Evolutionary conservation across 2,888 invertebrate genomes (phyloP), one percentile per base, ranked within the genome.

Genomic region (Temnothorax ravouxi): DNA sequence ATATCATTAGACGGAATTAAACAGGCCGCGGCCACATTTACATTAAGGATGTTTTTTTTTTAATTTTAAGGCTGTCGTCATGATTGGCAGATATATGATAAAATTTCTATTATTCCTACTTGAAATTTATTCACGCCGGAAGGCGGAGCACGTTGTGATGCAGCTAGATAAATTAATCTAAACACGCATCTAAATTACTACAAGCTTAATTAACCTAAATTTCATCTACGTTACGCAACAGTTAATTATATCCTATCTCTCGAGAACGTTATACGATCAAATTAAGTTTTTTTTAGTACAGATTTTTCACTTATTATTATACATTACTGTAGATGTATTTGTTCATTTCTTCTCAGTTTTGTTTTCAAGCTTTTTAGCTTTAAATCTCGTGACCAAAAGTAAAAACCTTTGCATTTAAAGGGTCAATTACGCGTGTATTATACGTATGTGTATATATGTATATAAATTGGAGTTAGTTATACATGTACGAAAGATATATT

Each of bases 141-240:
- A 54, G 3, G 25, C 44, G 54, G 25, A 25, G 18, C 47, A 66
- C 41, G 29, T 41, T 41, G 67, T 4, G 41, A 52, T 25, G 54
- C 66, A 66, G 29, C 54, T 38, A 38, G 38, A 72, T 80, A 79
- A 80, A 80, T 77, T 77, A 80, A 80, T 71, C 72, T 80, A 80
- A 80, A 59, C 72, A 47, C 18, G 15, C 59, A 80, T 72, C 59
- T 72, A 80, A 72, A 80, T 80, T 80, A 67, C 44, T 3, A 25
- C 29, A 47, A 72, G 71, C 25, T 34, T 61, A 80, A 80, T 80
- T 80, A 80, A 72, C 79, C 47, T 47, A 71, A 72, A 18, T 72
- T 56, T 38, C 18, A 34, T 47, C 54, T 71, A 15, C 79, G 47
- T 38, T 38, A 34, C 47, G 13, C 59, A n/a, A 25, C 59, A 72